phyloP scores from a whole-genome alignment of 2,888 invertebrate species.

The Tipula lateralis region DNA sequence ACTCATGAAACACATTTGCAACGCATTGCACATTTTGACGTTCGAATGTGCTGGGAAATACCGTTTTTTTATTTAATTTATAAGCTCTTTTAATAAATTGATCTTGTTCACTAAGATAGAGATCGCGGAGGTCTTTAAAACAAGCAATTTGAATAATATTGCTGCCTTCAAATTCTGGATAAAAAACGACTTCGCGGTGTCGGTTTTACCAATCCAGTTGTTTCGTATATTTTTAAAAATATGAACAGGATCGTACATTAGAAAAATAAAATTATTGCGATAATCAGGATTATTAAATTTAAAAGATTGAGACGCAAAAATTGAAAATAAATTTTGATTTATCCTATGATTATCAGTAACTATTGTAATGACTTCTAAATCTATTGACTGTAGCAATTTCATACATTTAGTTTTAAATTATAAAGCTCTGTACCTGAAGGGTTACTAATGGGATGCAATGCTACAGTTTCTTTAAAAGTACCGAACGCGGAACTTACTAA shows the following conservation, averaged over 20 bases:
- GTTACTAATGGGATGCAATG: too few species aligned
- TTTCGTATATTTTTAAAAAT: conserved; percentile 14
- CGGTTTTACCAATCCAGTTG: neutral
- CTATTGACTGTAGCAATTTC: too few species aligned
- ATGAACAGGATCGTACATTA: too few species aligned
- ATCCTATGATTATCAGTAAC: neutral
- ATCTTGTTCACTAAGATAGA: neutral
- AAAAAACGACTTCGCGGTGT: neutral
- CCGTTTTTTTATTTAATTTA: neutral
- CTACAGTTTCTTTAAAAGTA: too few species aligned
- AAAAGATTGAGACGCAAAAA: neutral
- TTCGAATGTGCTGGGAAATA: neutral
- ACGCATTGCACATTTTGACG: neutral
- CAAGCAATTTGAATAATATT: neutral
- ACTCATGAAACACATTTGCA: too few species aligned
- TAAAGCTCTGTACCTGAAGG: too few species aligned
- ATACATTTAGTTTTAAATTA: too few species aligned
- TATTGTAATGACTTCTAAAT: neutral
- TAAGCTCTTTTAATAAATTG: too few species aligned
- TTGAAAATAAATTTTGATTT: neutral
- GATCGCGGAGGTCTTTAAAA: neutral
- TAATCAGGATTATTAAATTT: neutral
- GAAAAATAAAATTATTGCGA: neutral
- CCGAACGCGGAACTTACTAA: too few species aligned
- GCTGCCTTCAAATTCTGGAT: conserved; percentile 12